Base-by-base conservation (phyloP, 2,888 invertebrate species). In the Trissoscelio sp. region DNA sequence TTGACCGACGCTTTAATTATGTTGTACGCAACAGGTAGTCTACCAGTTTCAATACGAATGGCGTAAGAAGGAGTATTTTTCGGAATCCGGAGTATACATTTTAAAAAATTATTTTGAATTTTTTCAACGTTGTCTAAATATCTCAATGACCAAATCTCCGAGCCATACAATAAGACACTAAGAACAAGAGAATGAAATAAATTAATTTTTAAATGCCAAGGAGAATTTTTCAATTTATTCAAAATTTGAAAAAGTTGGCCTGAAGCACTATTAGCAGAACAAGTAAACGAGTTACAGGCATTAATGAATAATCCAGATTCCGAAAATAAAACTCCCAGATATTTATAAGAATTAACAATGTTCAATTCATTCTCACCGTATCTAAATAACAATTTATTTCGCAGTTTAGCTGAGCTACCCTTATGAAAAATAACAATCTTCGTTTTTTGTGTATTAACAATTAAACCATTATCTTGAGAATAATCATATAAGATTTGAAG, bases 21-120 rank as follows among this genome's bases (percentile, higher is more conserved):
- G 16, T 44, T 18, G 16, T 16, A 44, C 5, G 18, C 1, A 9
- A 48, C 5, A 4, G 48, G 48, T n/a, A 48, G 12, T 48, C 48
- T 48, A 11, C 48, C 48, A 9, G 48, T 48, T 48, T 48, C 48
- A 1, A 22, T 22, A 7, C 22, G 5, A 1, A 48, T 3, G 3
- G 48, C 48, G n/a, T 18, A 48, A 20, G 48, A 9, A 1, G 48
- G 20, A 48, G 48, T 48, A 11, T n/a, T 20, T n/a, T n/a, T n/a
- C 22, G 48, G 22, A 11, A 48, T 0, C 0, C 48, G 11, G 2
- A 22, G 3, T n/a, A 22, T n/a, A 11, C 0, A 11, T 22, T 22
- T 48, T 11, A 48, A n/a, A 48, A 22, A 48, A 16, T 48, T 48
- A 22, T n/a, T n/a, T 22, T 48, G 48, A 48, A 48, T 48, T 2